These are phyloP conservation scores for Ochropleura plecta DNA, from an alignment of 2,888 invertebrate species.

Conservation along the genomic window DNA sequence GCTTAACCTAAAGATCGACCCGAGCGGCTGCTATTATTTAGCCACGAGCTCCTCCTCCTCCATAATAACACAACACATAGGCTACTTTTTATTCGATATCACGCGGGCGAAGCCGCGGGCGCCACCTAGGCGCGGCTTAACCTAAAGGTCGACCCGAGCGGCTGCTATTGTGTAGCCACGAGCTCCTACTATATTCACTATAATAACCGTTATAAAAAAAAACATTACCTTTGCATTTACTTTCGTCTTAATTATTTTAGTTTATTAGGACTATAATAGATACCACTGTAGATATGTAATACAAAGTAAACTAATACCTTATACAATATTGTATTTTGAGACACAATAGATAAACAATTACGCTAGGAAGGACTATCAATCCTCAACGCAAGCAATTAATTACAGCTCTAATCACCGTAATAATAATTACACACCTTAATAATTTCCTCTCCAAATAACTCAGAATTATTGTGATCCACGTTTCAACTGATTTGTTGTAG, in stretches of 20 bases:
- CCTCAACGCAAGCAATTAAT: slow-evolving; percentile 56
- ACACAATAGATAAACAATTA: slow-evolving; percentile 46
- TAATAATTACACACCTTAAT: slow-evolving; percentile 64
- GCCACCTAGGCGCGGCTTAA: no score
- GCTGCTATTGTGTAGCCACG: no score
- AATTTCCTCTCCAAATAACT: slow-evolving; percentile 64
- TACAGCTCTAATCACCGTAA: slow-evolving; percentile 50
- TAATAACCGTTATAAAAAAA: neutral
- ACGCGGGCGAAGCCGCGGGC: no score
- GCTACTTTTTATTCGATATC: no score
- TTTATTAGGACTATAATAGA: neutral
- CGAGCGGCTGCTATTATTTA: no score
- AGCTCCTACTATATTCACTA: no score
- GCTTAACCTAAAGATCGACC: no score
- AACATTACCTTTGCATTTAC: neutral
- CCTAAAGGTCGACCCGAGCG: no score
- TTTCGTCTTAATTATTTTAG: neutral
- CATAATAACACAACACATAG: no score
- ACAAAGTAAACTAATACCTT: neutral
- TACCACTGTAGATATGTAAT: neutral
- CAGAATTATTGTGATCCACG: slow-evolving; percentile 65
- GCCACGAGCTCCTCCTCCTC: no score
- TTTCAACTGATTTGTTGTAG: slow-evolving; percentile 69
- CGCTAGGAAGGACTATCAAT: slow-evolving; percentile 52
- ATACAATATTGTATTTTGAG: slow-evolving; percentile 25